Evolutionary conservation across 2,888 invertebrate species (phyloP), one percentile per base, ranked within the genome.

Genomic region (Drosophila infuscata): DNA sequence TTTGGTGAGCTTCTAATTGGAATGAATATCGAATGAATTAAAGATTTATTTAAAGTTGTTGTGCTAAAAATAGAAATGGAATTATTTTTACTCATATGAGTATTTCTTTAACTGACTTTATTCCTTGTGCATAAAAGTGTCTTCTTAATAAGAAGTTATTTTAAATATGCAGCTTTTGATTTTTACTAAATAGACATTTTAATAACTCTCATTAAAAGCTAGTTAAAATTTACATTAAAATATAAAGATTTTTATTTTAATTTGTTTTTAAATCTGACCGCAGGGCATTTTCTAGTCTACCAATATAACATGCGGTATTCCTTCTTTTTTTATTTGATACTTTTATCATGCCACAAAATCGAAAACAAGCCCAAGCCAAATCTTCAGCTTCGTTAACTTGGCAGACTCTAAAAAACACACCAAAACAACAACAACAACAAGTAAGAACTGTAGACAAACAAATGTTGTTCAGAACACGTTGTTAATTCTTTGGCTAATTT

Each of bases 361-460:
- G 48, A 73, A 81, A 67, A 66, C 51, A 68, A 60, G 60, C 25
- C 25, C 1, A 25, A 25, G 25, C 58, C 43, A 54, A 66, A 74
- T 56, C 41, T 43, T 15, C 33, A 48, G 29, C n/a, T 33, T 56
- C 48, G 69, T 17, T 32, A 69, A 20, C 35, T 52, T 25, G 51
- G 29, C 43, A 29, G 41, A 15, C 25, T 15, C 41, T 29, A 46
- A 62, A 32, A 43, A 25, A 25, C 25, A 25, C 25, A 53, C 30
- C 43, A 36, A 4, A 29, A 46, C 48, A 66, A 43, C 17, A 56
- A 25, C n/a, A 33, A 3, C 29, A 33, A 52, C 2, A 67, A 33
- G 20, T 25, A 25, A 25, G 20, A 12, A 54, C 54, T 54, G 65
- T 64, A 58, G 74, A 38, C 58, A 73, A 66, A 38, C 67, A 38